Conservation (phyloP, 2,888 invertebrate species). For the Agriopis marginaria region DNA sequence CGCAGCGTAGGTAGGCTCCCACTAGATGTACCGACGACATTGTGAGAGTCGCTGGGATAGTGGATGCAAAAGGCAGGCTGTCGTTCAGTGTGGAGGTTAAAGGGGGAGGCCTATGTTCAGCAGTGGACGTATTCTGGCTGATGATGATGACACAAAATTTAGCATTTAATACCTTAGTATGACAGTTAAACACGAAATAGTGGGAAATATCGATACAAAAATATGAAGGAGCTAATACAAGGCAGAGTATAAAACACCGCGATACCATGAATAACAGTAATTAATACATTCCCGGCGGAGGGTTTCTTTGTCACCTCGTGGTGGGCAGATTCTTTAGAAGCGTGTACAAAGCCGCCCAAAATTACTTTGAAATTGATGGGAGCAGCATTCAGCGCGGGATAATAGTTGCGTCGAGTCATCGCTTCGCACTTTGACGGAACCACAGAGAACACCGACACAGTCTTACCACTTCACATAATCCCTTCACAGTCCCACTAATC, state of each 20-base stretch:
- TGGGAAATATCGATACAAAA: too few species aligned
- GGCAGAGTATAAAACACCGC: neutral
- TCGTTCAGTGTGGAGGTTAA: too few species aligned
- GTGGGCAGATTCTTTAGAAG: constrained; percentile 12
- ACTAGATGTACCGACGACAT: too few species aligned
- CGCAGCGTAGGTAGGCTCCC: too few species aligned
- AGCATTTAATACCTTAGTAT: too few species aligned
- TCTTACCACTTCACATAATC: neutral
- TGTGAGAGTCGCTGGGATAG: too few species aligned
- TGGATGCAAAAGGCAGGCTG: too few species aligned
- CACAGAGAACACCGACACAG: neutral
- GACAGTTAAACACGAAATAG: too few species aligned
- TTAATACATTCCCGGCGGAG: constrained; percentile 3
- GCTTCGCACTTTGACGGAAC: constrained; percentile 12
- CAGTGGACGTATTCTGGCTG: too few species aligned
- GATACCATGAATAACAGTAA: constrained; percentile 1
- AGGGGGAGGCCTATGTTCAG: too few species aligned
- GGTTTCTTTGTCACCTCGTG: constrained; percentile 12
- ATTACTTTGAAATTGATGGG: constrained; percentile 23
- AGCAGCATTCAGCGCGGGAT: constrained; percentile 15
- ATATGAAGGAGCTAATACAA: neutral
- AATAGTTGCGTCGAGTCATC: constrained; percentile 26
- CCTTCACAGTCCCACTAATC: neutral
- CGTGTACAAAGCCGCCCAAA: constrained; percentile 16
- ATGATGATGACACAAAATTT: too few species aligned